Conservation (phyloP, 2,888 invertebrate species). For the Cynaeus angustus region DNA sequence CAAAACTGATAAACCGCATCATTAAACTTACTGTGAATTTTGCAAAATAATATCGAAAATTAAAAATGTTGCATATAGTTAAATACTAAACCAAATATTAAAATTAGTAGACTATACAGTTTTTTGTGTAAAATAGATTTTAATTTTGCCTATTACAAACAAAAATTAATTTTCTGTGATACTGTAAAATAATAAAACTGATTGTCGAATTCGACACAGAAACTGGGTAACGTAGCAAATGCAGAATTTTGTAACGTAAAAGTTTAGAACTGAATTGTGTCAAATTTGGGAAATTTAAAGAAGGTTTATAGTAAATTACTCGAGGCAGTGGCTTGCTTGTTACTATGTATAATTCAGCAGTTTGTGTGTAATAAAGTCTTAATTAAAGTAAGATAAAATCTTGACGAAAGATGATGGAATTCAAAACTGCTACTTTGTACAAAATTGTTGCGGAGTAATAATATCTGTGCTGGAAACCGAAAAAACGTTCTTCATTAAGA, state of each 20-base stretch:
- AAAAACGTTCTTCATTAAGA: slow-evolving; percentile 13
- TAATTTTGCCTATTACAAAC: too few relatives aligned
- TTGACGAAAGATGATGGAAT: slow-evolving; percentile 8
- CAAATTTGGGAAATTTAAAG: neutral
- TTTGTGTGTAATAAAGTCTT: slow-evolving; percentile 16
- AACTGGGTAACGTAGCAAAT: too few relatives aligned
- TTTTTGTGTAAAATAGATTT: too few relatives aligned
- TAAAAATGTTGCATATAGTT: too few relatives aligned
- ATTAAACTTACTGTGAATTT: too few relatives aligned
- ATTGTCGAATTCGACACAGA: too few relatives aligned
- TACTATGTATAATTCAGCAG: slow-evolving; percentile 2
- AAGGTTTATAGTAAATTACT: neutral
- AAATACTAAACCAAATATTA: too few relatives aligned
- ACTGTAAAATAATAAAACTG: too few relatives aligned
- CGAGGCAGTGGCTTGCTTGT: neutral
- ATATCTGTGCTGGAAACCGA: neutral
- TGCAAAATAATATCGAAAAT: too few relatives aligned
- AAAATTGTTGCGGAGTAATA: slow-evolving; percentile 8
- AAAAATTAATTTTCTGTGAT: too few relatives aligned
- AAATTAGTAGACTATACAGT: too few relatives aligned
- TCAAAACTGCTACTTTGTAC: neutral
- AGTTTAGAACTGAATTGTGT: neutral
- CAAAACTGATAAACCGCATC: neutral
- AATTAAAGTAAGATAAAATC: slow-evolving; percentile 17
- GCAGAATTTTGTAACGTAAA: too few relatives aligned